phyloP scores from a whole-genome alignment of 1,140 invertebrate species.

The Thaumatotibia leucotreta region DNA sequence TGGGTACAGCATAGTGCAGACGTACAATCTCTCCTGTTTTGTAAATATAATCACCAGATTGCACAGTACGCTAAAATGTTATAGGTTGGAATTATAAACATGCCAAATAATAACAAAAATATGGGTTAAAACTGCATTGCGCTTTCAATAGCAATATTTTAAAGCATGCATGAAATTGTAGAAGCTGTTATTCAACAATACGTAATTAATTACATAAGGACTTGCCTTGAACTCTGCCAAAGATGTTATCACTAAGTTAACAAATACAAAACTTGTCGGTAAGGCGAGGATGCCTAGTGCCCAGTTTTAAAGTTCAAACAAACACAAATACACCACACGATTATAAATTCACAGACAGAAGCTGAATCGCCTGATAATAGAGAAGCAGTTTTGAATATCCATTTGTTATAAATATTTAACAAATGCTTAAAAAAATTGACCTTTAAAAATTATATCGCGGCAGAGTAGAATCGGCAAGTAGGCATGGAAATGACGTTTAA shows the following conservation, averaged over 20 bases:
- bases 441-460: background rate
- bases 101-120: background rate
- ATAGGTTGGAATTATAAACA: background rate
- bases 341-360: background rate
- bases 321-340: background rate
- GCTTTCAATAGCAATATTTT: background rate
- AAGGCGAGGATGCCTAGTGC: background rate
- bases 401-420: background rate
- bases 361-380: background rate
- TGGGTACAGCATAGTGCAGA: no score
- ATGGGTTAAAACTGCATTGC: background rate
- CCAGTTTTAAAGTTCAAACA: background rate
- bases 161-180: no score
- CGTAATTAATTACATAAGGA: constrained; percentile 37
- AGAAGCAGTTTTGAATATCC: background rate
- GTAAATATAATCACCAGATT: background rate
- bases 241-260: constrained; percentile 22
- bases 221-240: constrained; percentile 42
- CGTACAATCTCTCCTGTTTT: no score
- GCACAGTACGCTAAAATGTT: background rate
- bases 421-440: background rate
- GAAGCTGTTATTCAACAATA: constrained; percentile 13
- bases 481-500: constrained; percentile 6
- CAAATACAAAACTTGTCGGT: constrained; percentile 1
- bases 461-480: background rate